phyloP scores from a whole-genome alignment of 30 jellyfish, hydroid and myxozoan genomes.

The Haliclystus octoradiatus region DNA sequence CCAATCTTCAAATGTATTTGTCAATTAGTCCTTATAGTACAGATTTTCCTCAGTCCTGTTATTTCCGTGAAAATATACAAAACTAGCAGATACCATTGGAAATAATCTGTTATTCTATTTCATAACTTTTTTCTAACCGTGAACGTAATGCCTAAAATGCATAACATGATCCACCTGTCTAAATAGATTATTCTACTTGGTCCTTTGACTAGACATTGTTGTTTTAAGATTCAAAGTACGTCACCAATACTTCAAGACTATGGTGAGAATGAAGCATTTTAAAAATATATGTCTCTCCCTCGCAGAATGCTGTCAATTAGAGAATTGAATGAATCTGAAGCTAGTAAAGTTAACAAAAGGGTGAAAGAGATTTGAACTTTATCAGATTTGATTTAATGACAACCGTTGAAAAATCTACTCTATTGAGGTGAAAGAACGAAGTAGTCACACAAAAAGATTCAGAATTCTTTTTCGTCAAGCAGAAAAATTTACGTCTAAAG shows the following conservation, averaged over 20 bases:
- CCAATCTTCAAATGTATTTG: not conserved
- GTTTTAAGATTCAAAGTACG: slow-evolving; percentile 1
- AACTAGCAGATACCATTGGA: slow-evolving; percentile 1
- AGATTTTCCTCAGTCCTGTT: not conserved
- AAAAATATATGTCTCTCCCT: not conserved
- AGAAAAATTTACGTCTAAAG: slow-evolving; percentile 1
- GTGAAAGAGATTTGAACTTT: not conserved
- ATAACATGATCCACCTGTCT: slow-evolving; percentile 11
- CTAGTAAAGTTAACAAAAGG: no score
- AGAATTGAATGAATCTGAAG: not conserved
- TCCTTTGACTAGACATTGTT: slow-evolving; percentile 2
- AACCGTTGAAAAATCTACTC: slow-evolving; percentile 2
- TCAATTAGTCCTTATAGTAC: not conserved
- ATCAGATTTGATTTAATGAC: not conserved
- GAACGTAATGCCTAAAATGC: slow-evolving; percentile 7
- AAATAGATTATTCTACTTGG: not conserved
- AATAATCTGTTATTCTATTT: slow-evolving; percentile 4
- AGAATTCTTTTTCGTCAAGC: slow-evolving; percentile 3
- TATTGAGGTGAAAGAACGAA: slow-evolving; percentile 7
- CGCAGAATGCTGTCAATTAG: not conserved
- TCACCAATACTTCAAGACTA: slow-evolving; percentile 2
- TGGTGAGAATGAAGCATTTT: slow-evolving; percentile 1
- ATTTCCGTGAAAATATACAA: not conserved
- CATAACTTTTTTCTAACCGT: not conserved
- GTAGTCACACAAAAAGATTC: slow-evolving; percentile 3